phyloP scores from a whole-genome alignment of 1,140 invertebrate genomes.

The Procambarus clarkii region DNA sequence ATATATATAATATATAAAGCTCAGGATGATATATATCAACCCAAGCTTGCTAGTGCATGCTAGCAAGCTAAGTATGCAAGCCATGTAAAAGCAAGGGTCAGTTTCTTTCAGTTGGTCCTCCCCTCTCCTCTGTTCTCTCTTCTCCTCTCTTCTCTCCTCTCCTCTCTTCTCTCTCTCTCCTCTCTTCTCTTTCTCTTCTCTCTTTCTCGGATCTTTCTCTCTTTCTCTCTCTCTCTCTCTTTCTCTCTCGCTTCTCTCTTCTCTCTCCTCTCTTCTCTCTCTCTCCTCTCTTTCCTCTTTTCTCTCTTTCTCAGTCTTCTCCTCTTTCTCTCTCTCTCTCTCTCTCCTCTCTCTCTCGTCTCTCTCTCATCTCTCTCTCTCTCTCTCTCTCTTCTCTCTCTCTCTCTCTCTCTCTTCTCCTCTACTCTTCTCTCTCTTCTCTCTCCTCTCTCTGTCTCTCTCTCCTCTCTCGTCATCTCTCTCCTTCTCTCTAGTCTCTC shows the following conservation, averaged over 20 bases:
- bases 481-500: not conserved
- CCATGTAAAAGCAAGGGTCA: no score
- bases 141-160: not conserved
- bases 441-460: not conserved
- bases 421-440: not conserved
- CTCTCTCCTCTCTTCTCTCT: not conserved
- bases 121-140: no score
- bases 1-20: not conserved
- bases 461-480: no score
- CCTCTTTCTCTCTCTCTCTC: not conserved
- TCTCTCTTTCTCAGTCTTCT: no score
- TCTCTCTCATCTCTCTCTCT: not conserved
- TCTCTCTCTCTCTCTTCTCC: no score
- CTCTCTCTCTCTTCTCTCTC: not conserved
- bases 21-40: no score
- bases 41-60: no score
- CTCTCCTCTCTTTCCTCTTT: not conserved
- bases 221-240: not conserved
- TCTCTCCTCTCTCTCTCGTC: not conserved
- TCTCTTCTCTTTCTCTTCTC: not conserved
- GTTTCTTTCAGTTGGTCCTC: no score
- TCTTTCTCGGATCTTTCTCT: not conserved
- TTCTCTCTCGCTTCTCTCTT: not conserved
- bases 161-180: not conserved
- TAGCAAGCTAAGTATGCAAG: no score